Percentiles rank a stretch among this genome's conserved stretches.
Conservation (phyloP, 1,140 invertebrate genomes). For the Drosophila parabipectinata region DNA sequence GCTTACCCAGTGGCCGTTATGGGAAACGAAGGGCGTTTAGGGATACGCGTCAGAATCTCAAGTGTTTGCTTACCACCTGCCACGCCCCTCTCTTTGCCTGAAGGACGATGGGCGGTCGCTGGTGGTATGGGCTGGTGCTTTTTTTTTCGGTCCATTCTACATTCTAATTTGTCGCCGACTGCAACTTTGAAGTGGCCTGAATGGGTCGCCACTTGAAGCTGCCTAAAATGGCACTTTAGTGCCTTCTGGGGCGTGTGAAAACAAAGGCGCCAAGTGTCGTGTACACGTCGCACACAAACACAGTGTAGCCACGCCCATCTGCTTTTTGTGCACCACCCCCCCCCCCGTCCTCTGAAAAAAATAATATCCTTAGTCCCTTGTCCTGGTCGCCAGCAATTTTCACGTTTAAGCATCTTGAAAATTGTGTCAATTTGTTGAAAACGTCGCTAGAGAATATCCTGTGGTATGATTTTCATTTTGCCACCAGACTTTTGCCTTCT, state of each 20-base stretch:
- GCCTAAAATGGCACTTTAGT: constrained; percentile 83
- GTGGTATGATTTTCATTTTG: constrained; percentile 68
- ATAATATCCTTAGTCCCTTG: constrained; percentile 11
- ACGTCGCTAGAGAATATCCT: constrained; percentile 72
- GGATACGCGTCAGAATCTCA: constrained; percentile 65
- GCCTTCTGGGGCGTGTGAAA: constrained; percentile 82
- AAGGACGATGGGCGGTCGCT: constrained; percentile 21
- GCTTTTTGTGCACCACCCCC: background rate
- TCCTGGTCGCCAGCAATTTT: constrained; percentile 49
- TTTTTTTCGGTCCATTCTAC: constrained; percentile 34
- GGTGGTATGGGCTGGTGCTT: background rate
- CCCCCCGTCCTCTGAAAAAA: background rate
- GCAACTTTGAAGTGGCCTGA: constrained; percentile 64
- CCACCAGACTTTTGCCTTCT: constrained; percentile 1
- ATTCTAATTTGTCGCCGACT: constrained; percentile 80
- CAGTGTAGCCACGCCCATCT: background rate
- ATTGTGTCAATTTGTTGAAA: constrained; percentile 83
- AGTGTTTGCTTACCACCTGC: constrained; percentile 55
- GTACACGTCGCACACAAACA: constrained; percentile 31
- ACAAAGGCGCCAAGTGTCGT: constrained; percentile 79
- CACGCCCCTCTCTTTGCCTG: constrained; percentile 43
- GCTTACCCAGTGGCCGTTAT: constrained; percentile 56
- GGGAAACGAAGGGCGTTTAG: constrained; percentile 65
- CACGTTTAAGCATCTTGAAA: constrained; percentile 75
- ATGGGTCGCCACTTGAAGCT: constrained; percentile 68